phyloP scores from a whole-genome alignment of 2,113 vertebrate genomes.

The Callipepla californica region DNA sequence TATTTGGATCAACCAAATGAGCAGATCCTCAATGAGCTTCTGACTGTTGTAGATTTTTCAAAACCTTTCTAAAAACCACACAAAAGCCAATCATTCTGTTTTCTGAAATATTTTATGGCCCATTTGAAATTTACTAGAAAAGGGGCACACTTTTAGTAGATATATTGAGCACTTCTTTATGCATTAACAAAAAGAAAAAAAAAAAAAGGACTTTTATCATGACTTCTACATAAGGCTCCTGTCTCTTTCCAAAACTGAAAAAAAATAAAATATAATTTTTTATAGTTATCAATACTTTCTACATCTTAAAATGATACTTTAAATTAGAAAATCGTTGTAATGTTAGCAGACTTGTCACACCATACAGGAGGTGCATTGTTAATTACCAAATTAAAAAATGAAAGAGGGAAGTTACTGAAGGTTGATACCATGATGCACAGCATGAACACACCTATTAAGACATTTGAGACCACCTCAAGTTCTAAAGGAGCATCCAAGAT shows the following conservation, averaged over 20 bases:
- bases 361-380: not conserved
- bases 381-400: not conserved
- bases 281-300: not conserved
- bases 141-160: not conserved
- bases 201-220: not conserved
- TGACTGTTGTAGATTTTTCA: not conserved
- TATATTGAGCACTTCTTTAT: not conserved
- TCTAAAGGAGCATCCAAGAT: not conserved
- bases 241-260: not conserved
- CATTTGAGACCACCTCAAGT: not conserved
- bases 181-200: not conserved
- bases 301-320: not conserved
- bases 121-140: not conserved
- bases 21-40: not conserved
- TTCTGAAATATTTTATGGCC: not conserved
- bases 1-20: not conserved
- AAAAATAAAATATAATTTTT: not conserved
- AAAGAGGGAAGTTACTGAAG: not conserved
- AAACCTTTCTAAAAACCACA: not conserved
- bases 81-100: not conserved
- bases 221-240: not conserved
- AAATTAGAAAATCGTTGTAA: not conserved
- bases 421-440: not conserved
- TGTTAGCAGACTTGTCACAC: not conserved
- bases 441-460: not conserved